Evolutionary conservation across 2,888 invertebrate genomes (phyloP).

Genomic region (Ernsta delagoae): DNA sequence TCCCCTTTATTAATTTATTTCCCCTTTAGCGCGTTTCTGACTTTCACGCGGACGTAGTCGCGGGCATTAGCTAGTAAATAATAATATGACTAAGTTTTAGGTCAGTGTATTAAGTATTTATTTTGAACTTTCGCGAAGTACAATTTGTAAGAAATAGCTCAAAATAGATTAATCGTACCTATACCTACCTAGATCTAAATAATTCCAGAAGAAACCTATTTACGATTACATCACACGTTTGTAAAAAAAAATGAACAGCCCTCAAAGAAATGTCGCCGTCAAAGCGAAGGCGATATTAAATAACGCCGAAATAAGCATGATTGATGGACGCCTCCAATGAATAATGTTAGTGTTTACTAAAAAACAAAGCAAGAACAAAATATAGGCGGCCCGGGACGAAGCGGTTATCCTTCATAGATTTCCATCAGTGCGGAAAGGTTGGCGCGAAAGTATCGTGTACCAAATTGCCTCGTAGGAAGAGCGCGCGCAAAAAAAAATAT

Average conservation of each 20-base stretch:
- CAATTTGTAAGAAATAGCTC: neutral
- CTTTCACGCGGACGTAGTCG: no score
- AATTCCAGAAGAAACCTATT: neutral
- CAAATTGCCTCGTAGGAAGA: conserved; percentile 60
- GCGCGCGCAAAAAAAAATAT: conserved; percentile 68
- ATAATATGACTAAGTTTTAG: neutral
- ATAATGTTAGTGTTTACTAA: conserved; percentile 43
- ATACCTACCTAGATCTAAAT: neutral
- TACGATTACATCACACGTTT: neutral
- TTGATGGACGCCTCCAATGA: conserved; percentile 34
- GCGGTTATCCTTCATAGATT: conserved; percentile 77
- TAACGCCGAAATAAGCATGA: conserved; percentile 13
- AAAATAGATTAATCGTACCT: neutral
- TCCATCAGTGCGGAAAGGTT: conserved; percentile 75
- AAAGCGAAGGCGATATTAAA: conserved; percentile 18
- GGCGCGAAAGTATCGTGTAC: conserved; percentile 74
- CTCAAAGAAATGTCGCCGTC: conserved; percentile 3
- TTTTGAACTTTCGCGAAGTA: neutral
- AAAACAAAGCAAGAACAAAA: conserved; percentile 44
- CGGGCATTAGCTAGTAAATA: no score
- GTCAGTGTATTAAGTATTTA: neutral
- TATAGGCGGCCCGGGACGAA: conserved; percentile 46
- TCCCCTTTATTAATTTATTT: no score
- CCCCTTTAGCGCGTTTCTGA: no score
- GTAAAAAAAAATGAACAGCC: neutral